A percentile compares a stretch with the other conserved stretches of the same genome.
phyloP scores from a whole-genome alignment of 1,140 invertebrate species.

The Conopomorpha cramerella region DNA sequence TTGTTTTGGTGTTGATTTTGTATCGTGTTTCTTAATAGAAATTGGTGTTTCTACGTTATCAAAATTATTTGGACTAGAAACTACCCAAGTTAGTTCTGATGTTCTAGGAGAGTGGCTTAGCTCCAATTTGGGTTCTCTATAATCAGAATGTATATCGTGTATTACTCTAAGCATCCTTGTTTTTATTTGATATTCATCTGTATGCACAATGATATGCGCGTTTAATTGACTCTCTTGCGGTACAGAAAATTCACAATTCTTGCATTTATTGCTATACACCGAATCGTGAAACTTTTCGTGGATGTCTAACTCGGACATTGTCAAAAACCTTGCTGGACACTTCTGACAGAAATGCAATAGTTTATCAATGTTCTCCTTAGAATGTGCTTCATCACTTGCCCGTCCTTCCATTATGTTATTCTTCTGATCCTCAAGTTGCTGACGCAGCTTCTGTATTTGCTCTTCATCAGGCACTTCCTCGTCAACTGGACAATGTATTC shows the following conservation, averaged over 20 bases:
- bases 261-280: conserved; percentile 68
- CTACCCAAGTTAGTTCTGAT: conserved; percentile 31
- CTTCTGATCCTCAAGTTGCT: conserved; percentile 43
- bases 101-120: conserved; percentile 44
- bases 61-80: conserved; percentile 22
- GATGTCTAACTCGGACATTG: conserved; percentile 68
- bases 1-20: conserved; percentile 34
- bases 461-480: conserved; percentile 65
- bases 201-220: conserved; percentile 79
- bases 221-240: conserved; percentile 70
- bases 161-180: conserved; percentile 72
- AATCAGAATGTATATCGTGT: conserved; percentile 65
- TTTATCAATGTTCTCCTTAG: conserved; percentile 32
- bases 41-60: conserved; percentile 15
- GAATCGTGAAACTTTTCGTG: conserved; percentile 72
- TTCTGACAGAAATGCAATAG: conserved; percentile 65
- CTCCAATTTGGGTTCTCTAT: conserved; percentile 67
- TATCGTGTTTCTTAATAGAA: conserved; percentile 24
- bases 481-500: conserved; percentile 73
- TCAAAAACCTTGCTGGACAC: conserved; percentile 73
- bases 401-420: conserved; percentile 14
- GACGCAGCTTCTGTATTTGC: conserved; percentile 67
- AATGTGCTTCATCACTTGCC: conserved; percentile 11
- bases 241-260: conserved; percentile 79
- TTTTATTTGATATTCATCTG: conserved; percentile 79